Conservation (phyloP, 2,797 vertebrate species). For the Macropodus opercularis region DNA sequence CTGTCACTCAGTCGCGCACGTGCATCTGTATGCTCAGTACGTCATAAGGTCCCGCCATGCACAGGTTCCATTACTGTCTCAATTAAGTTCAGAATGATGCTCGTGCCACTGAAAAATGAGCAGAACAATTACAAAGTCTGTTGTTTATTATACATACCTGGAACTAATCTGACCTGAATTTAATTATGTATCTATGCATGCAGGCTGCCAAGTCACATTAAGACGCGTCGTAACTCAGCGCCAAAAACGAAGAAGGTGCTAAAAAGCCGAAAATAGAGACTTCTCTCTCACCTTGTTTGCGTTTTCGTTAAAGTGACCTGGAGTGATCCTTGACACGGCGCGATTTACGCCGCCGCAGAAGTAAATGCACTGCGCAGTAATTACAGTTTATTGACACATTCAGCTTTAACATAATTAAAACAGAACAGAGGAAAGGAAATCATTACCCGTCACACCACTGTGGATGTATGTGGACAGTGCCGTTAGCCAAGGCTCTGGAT, state of each 20-base stretch:
- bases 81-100: background rate
- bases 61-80: background rate
- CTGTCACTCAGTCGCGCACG: constrained; percentile 17
- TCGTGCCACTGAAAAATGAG: background rate
- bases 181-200: background rate
- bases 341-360: background rate
- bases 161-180: background rate
- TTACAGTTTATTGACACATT: background rate
- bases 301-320: background rate
- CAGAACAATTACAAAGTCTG: background rate
- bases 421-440: background rate
- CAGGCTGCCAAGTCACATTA: background rate
- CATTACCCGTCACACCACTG: constrained; percentile 7
- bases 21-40: constrained; percentile 14
- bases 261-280: too few relatives aligned
- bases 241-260: background rate
- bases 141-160: background rate
- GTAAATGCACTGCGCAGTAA: constrained; percentile 6
- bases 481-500: constrained; percentile 16
- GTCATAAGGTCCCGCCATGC: background rate
- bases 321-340: background rate
- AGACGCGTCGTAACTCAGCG: background rate
- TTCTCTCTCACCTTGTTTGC: too few relatives aligned
- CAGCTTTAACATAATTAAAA: constrained; percentile 8
- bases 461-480: constrained; percentile 7